These are phyloP conservation scores for Macaca fascicularis DNA, from an alignment of 2,113 vertebrate genomes.

Conservation along the genomic window T2T-MFA8v1.1 NC_088376.1:112314501-112315000, in stretches of 20 bases:
- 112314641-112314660: not conserved
- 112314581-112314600: not conserved
- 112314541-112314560: not conserved
- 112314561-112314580: not conserved
- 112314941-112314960: too few species aligned
- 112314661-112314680: not conserved
- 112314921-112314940: too few species aligned
- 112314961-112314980: too few species aligned
- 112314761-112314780: not conserved
- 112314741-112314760: not conserved
- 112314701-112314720: not conserved
- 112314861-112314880: not conserved
- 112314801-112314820: not conserved
- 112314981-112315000: too few species aligned
- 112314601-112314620: not conserved
- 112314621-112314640: not conserved
- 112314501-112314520: not conserved
- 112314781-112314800: not conserved
- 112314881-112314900: not conserved
- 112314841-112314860: not conserved
- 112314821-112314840: not conserved
- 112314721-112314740: not conserved
- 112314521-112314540: not conserved
- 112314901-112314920: too few species aligned
- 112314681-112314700: not conserved